Base-by-base conservation (phyloP, 2,113 vertebrate genomes). In the Gasterosteus aculeatus region DNA sequence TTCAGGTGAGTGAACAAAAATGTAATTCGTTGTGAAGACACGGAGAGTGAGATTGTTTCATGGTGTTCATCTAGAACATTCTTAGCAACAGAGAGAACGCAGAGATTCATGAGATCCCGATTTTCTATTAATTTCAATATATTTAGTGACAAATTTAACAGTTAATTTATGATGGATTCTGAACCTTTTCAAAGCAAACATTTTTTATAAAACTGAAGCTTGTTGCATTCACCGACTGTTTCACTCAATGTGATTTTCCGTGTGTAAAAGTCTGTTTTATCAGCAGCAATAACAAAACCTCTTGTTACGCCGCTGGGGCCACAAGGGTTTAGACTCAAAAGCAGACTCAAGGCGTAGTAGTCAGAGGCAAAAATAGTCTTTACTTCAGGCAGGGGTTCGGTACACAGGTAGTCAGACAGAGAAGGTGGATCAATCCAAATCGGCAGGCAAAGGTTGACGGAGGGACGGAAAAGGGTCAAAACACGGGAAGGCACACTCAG, bases 161-260 rank as follows among this genome's bases (percentile, higher is more conserved):
- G 65, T n/a, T 12, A 26, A 22, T 7, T 53, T 33, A 22, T n/a
- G 8, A 39, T 18, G 14, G 18, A 69, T 38, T 2, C 22, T 38
- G 35, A 5, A 62, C 10, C 35, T 33, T 39, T 46, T 51, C 62
- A 2, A 57, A n/a, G 15, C 33, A 1, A 72, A 54, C 33, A 47
- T 11, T 0, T 75, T 54, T 59, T 44, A 18, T 59, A 78, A n/a
- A 73, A 44, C 39, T 54, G 5, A 41, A 61, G 47, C 18, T 51
- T 46, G 71, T 47, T 83, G 75, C 51, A 6, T 38, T 76, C 72
- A 75, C 29, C 60, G 60, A 31, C 38, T 10, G 26, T 74, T 35
- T 69, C 47, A 31, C 46, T 73, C 74, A 57, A 31, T 39, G 19
- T 33, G 8, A 29, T 46, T 64, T 18, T 49, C 12, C 26, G 15